Percentiles rank a stretch among this genome's conserved stretches.
These are phyloP conservation scores for Daboia siamensis DNA, from an alignment of 2,113 vertebrate genomes.

Conservation along the genomic window DNA sequence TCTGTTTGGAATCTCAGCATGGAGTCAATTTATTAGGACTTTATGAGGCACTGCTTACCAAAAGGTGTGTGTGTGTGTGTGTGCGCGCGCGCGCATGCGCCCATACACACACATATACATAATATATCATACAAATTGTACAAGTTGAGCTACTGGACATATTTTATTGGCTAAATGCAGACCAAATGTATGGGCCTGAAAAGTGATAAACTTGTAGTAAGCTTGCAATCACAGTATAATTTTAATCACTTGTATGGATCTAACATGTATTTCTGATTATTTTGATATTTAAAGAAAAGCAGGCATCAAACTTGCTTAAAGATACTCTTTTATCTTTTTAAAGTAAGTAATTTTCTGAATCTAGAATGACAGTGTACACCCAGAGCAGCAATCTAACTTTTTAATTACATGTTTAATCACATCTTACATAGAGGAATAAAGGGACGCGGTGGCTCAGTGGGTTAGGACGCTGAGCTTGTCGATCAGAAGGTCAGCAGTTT, in stretches of 20 bases:
- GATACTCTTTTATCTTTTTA: background rate
- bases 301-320: background rate
- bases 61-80: background rate
- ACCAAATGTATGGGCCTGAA: constrained; percentile 1
- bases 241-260: background rate
- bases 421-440: fast-evolving
- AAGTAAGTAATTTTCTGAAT: background rate
- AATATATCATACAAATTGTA: background rate
- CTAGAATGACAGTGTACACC: background rate
- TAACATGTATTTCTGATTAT: background rate
- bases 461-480: no score
- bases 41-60: background rate
- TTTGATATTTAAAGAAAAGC: background rate
- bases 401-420: background rate
- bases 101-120: no score
- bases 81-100: no score
- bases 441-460: no score
- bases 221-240: background rate
- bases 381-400: background rate
- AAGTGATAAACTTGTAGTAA: background rate
- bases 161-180: background rate
- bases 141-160: background rate
- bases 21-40: background rate
- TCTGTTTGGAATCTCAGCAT: background rate
- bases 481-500: no score